Evolutionary conservation across 2,888 invertebrate genomes (phyloP), one percentile per base, ranked within the genome.

Genomic region (Cotesia congregata): DNA sequence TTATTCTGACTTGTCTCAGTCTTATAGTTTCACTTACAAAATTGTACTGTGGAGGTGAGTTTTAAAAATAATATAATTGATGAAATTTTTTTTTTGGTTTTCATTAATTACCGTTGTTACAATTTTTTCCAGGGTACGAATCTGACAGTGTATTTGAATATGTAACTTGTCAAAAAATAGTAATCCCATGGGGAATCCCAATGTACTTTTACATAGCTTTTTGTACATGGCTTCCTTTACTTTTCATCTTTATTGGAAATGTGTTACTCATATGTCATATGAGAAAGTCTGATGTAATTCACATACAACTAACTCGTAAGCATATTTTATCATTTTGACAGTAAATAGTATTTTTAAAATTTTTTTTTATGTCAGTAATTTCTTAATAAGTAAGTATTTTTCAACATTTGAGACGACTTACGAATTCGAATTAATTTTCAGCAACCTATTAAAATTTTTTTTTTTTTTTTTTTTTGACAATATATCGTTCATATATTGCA

Each of bases 101-200:
- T 17, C n/a, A 4, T 78, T 30, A 1, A 59, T 73, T 73, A 60
- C 15, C 17, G 15, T 67, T 20, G 1, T n/a, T 9, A 50, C 38
- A 62, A 9, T 15, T 41, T 62, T 62, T 20, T 41, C 12, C 68
- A 89, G 89, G 89, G n/a, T 89, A 89, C 75, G 89, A 89, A 76
- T 86, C 86, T 6, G 88, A 89, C 77, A 89, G 89, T 78, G 86
- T 88, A 5, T 89, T 88, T 75, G 89, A 88, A 73, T 89, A 87
- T 75, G 78, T 83, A 30, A 86, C 88, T 3, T 89, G 89, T 71
- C 83, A 85, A 50, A 85, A 86, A 20, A 83, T 86, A 20, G 82
- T 82, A 67, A 84, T 83, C 70, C 87, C 87, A 41, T 86, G 86
- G 83, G 88, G 87, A 17, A 85, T 83, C 72, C 83, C 86, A 0